Evolutionary conservation across 2,888 invertebrate genomes (phyloP), one percentile per base, ranked within the genome.

Genomic region (Trichopoda pennipes): DNA sequence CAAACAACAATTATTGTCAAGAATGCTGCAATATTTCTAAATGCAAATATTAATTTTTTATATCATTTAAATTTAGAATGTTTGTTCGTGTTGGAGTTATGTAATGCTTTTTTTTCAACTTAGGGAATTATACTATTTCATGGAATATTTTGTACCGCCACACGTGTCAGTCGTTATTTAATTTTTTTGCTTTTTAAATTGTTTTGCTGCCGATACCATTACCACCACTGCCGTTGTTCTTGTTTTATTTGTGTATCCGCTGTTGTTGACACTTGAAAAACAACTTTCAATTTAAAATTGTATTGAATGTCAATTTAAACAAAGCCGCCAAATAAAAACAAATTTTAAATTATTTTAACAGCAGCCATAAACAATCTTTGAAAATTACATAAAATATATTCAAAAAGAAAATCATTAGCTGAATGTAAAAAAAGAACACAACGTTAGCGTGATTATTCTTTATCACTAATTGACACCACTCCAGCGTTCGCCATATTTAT

Each of bases 261-360:
- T 32, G 55, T 42, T 76, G 70, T 66, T 76, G 72, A 68, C 73
- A 47, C 72, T 81, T 73, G 81, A 66, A 73, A 72, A 81, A 81
- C 81, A 77, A 81, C 81, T 81, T 81, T 81, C 81, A 72, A 56
- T 77, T 73, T 58, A 60, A 53, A 53, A 47, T 19, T 10, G 60
- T 60, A 63, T 64, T 61, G 66, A 76, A 81, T 76, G 72, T 76
- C 81, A 81, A 76, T 61, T 21, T 68, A 14, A 75, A 55, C 21
- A 76, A 72, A 55, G 58, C 44, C 35, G 60, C 60, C 42, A 68
- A 73, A 51, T 19, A 38, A 74, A 74, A 53, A 42, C 32, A 56
- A 47, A 68, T 58, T 38, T 16, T 8, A 44, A 42, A 60, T 42
- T 21, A 16, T 38, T 49, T 53, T n/a, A 42, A 9, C 8, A 19